Percentiles rank a stretch among this genome's conserved stretches.
phyloP scores from a whole-genome alignment of 2,797 vertebrate species.

The Pteropus rufus region DNA sequence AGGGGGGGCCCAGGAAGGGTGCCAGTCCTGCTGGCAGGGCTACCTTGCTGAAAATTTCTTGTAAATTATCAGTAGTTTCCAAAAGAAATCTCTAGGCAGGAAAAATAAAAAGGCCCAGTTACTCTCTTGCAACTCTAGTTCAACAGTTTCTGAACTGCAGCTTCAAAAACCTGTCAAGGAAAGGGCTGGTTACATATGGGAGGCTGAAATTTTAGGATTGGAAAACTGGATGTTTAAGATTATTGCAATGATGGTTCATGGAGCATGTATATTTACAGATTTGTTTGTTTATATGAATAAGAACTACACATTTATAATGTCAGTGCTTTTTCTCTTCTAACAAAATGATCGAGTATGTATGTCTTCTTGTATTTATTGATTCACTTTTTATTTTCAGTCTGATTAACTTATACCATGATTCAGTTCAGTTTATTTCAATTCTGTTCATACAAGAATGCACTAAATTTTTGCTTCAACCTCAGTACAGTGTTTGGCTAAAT shows the following conservation, averaged over 20 bases:
- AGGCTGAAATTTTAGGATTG: not conserved
- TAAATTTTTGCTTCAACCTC: not conserved
- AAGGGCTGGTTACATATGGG: not conserved
- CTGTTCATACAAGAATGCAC: not conserved
- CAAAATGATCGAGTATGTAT: not conserved
- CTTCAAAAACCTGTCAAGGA: conserved; percentile 2
- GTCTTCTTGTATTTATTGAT: not conserved
- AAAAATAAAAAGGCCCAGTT: not conserved
- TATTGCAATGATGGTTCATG: not conserved
- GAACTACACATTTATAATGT: not conserved
- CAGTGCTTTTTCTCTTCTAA: not conserved
- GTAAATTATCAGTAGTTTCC: conserved; percentile 5
- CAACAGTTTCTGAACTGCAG: not conserved
- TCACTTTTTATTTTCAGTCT: not conserved
- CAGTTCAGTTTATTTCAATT: not conserved
- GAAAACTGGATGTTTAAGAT: not conserved
- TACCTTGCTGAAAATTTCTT: not conserved
- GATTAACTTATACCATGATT: not conserved
- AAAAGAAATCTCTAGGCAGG: not conserved
- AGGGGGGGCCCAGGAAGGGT: not conserved
- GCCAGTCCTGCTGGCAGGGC: not conserved
- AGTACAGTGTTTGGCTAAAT: not conserved
- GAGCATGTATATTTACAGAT: not conserved
- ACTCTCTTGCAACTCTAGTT: not conserved
- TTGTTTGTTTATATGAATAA: not conserved